Percentiles rank a stretch among this genome's conserved stretches.
phyloP scores from a whole-genome alignment of 2,888 invertebrate genomes.

The Habroteleia sp. region DNA sequence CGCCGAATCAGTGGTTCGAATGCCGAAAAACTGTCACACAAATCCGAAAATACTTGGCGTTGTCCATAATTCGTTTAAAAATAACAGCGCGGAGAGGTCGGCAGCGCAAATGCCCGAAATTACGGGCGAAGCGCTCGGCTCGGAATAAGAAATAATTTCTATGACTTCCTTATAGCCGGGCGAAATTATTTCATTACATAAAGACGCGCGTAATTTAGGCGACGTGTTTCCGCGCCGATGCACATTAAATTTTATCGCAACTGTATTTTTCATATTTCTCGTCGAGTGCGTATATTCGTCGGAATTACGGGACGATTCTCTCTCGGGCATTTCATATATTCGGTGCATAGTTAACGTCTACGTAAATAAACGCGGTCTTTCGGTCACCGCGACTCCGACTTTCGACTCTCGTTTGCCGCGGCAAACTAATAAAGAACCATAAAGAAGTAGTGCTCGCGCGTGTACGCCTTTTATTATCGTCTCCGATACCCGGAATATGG shows the following conservation, averaged over 20 bases:
- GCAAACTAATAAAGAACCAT: too few relatives aligned
- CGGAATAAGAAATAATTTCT: constrained; percentile 58
- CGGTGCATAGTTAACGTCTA: constrained; percentile 51
- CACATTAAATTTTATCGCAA: constrained; percentile 65
- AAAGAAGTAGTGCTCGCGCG: not conserved
- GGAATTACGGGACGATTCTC: constrained; percentile 53
- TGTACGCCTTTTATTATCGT: constrained; percentile 45
- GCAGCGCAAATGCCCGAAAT: constrained; percentile 40
- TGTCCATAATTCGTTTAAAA: constrained; percentile 54
- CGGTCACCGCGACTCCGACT: constrained; percentile 30
- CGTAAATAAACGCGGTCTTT: constrained; percentile 42
- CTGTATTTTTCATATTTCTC: constrained; percentile 65
- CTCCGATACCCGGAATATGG: constrained; percentile 36
- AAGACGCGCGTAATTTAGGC: constrained; percentile 50
- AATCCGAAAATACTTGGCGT: constrained; percentile 46
- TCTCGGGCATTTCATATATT: constrained; percentile 45
- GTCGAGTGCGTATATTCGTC: constrained; percentile 57
- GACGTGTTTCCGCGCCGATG: constrained; percentile 53
- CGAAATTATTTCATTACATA: constrained; percentile 59
- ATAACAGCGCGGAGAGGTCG: constrained; percentile 23
- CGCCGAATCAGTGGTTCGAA: not conserved
- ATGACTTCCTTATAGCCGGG: constrained; percentile 56
- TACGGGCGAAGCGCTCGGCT: constrained; percentile 30
- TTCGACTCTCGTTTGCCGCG: constrained; percentile 38
- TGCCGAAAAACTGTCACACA: constrained; percentile 38